Base-by-base conservation (phyloP, 2,797 vertebrate genomes). In the Pagetopsis macropterus region DNA sequence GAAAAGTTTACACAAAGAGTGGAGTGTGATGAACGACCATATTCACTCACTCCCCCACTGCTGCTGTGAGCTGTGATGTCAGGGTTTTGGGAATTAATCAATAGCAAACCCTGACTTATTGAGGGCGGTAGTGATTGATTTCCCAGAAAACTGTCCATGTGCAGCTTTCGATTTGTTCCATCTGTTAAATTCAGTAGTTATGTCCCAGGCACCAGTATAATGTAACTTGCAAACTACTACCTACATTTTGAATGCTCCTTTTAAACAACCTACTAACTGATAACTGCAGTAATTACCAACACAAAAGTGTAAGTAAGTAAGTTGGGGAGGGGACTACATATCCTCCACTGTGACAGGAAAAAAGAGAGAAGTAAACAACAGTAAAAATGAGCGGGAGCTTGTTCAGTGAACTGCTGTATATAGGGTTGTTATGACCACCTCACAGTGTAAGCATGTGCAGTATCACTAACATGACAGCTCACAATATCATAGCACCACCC, bases 71-170 rank as follows among this genome's bases (percentile, higher is more conserved):
- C 62, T 72, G 54, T 73, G 56, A 75, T 76, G 79, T 73, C 62
- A 78, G 55, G n/a, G 19, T 64, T 84, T 84, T 73, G 45, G 37
- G 57, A 78, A 76, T 73, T 63, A 70, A 87, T 92, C 88, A 76
- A 89, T 85, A 85, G 57, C 62, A 76, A 70, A 23, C 78, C 67
- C 66, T 72, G 69, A 82, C 85, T 72, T 75, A 87, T 50, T 59
- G 79, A 88, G 88, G 79, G 48, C 56, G 37, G 64, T 27, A 17
- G 48, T 54, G 78, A 92, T 93, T 84, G 90, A 93, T 90, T 84
- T 68, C 19, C 66, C 23, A 40, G 44, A 65, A 79, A 82, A 75
- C 75, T 79, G 72, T 83, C 81, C 70, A 73, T 85, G 85, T 58
- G 69, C 82, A 51, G 56, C 72, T 86, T 86, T 90, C 78, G 76